A percentile compares a stretch with the other conserved stretches of the same genome.
Conservation (phyloP, 1,140 invertebrate species). For the Cydia pomonella region DNA sequence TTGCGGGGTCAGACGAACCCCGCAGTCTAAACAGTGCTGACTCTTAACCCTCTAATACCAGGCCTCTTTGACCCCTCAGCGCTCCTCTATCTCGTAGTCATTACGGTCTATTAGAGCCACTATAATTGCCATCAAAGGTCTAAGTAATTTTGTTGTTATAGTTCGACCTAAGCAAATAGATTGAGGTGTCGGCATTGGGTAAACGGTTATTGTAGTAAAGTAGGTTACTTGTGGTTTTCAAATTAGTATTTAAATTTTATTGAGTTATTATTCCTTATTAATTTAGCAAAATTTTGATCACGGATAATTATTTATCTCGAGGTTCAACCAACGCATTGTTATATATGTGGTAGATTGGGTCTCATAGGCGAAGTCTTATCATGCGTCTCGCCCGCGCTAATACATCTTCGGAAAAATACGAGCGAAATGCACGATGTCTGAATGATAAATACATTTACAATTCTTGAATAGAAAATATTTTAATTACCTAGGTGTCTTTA, state of each 20-base stretch:
- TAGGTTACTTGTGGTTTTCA: not conserved
- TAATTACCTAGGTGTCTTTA: no score
- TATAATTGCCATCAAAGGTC: conserved; percentile 38
- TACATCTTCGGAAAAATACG: no score
- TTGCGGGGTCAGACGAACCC: conserved; percentile 54
- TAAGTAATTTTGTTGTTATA: conserved; percentile 37
- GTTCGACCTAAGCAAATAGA: conserved; percentile 11
- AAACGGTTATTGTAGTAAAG: not conserved
- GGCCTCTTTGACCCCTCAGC: conserved; percentile 40
- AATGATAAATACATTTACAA: no score
- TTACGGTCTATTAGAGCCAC: conserved; percentile 25
- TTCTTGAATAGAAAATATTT: no score
- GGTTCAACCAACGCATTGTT: not conserved
- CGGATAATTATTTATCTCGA: not conserved
- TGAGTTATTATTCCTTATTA: not conserved
- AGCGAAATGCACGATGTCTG: no score
- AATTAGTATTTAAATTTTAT: not conserved
- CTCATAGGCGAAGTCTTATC: no score
- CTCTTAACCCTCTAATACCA: conserved; percentile 45
- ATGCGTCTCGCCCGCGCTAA: no score
- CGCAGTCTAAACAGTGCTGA: conserved; percentile 50
- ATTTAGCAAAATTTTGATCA: no score
- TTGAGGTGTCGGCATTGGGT: conserved; percentile 3
- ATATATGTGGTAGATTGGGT: no score
- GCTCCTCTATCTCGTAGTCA: conserved; percentile 25